phyloP scores from a whole-genome alignment of 2,113 vertebrate species.

The Neomonachus schauinslandi region DNA sequence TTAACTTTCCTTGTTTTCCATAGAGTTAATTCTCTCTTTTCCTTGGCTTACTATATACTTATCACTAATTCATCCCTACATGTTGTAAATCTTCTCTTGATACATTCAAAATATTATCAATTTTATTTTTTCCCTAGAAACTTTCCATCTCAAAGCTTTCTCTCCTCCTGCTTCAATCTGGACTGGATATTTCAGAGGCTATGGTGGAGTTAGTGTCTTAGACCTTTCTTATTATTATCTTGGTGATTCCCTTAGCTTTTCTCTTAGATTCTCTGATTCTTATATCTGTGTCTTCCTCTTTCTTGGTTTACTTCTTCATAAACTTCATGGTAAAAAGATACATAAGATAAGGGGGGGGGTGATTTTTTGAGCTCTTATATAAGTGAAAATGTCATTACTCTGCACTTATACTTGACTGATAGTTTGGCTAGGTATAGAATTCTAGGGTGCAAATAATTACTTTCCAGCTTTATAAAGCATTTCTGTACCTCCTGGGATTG shows the following conservation, averaged over 20 bases:
- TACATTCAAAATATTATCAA: neutral
- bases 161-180: neutral
- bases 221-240: neutral
- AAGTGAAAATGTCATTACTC: slow-evolving; percentile 27
- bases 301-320: neutral
- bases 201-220: neutral
- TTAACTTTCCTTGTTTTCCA: neutral
- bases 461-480: neutral
- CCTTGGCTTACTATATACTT: neutral
- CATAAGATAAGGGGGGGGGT: neutral
- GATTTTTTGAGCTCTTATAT: slow-evolving; percentile 2
- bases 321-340: neutral
- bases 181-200: neutral
- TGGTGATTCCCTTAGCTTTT: neutral
- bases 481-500: neutral
- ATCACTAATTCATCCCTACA: neutral
- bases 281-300: neutral
- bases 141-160: neutral
- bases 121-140: slow-evolving; percentile 1
- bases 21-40: slow-evolving; percentile 12
- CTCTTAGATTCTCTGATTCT: neutral
- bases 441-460: slow-evolving; percentile 29
- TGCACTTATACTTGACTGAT: neutral
- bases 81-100: neutral
- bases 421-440: slow-evolving; percentile 58